Percentiles rank a stretch among this genome's conserved stretches.
These are phyloP conservation scores for Drusus annulatus DNA, from an alignment of 1,140 invertebrate species.

Conservation along the genomic window DNA sequence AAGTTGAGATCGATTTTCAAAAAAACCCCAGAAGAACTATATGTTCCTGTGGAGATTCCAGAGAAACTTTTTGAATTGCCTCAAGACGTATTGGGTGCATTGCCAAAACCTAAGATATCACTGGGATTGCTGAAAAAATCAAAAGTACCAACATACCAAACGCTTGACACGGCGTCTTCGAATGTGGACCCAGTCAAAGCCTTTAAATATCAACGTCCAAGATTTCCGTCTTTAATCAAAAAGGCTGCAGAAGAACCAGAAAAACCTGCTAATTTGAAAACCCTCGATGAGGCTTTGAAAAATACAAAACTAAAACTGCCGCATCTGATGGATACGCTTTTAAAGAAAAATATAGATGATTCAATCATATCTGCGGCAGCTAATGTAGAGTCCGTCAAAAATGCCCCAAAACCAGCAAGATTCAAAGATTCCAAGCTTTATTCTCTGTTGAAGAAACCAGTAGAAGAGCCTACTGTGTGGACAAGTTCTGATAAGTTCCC, in stretches of 20 bases:
- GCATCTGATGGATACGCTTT: neutral
- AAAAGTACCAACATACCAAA: neutral
- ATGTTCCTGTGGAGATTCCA: neutral
- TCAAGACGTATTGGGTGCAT: neutral
- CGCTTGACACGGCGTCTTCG: neutral
- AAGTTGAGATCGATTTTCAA: neutral
- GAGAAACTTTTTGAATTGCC: neutral
- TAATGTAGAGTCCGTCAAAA: neutral
- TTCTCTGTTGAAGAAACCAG: conserved; percentile 1
- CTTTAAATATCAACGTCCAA: neutral
- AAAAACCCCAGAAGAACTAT: neutral
- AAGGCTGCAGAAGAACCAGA: neutral
- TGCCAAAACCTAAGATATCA: neutral
- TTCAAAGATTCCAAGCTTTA: neutral
- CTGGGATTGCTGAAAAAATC: neutral
- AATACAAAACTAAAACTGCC: neutral
- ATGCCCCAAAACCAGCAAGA: neutral
- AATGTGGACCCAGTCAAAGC: conserved; percentile 11
- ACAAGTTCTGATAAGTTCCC: neutral
- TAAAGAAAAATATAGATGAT: neutral
- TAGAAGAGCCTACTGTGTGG: neutral
- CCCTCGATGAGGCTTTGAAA: conserved; percentile 6
- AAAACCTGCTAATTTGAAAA: neutral
- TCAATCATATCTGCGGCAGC: neutral
- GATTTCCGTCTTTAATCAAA: neutral